Percentiles rank a stretch among this genome's conserved stretches.
These are phyloP conservation scores for Thamnaconus septentrionalis DNA, from an alignment of 2,113 vertebrate genomes.

Conservation along the genomic window DNA sequence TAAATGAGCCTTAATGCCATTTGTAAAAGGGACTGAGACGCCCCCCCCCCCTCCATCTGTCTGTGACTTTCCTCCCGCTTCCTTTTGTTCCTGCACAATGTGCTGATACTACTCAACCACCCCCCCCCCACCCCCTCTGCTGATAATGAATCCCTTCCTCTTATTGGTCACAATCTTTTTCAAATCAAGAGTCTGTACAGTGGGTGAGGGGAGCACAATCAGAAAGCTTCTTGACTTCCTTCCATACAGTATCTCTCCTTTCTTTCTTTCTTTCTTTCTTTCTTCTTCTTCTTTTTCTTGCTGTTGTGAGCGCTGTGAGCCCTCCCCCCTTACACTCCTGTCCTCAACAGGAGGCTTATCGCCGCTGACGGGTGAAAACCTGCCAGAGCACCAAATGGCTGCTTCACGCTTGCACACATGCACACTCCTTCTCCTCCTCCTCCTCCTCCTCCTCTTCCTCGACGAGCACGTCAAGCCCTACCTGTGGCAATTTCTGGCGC, in stretches of 20 bases:
- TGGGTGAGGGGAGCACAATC: neutral
- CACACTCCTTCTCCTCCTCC: constrained; percentile 24
- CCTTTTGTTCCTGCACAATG: constrained; percentile 11
- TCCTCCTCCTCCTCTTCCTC: constrained; percentile 21
- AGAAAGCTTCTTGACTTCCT: too few relatives aligned
- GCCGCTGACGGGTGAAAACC: constrained; percentile 39
- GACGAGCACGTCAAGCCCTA: constrained; percentile 48
- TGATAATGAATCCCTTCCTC: constrained; percentile 15
- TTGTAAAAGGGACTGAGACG: constrained; percentile 44
- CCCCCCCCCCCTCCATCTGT: constrained; percentile 12
- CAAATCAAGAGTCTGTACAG: constrained; percentile 1
- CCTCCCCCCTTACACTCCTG: neutral
- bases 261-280: too few relatives aligned
- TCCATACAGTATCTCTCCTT: too few relatives aligned
- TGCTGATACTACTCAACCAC: constrained; percentile 18
- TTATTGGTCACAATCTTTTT: neutral
- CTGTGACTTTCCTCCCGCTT: constrained; percentile 30
- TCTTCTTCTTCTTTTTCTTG: too few relatives aligned
- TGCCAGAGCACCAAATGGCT: constrained; percentile 44
- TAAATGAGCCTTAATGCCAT: constrained; percentile 72
- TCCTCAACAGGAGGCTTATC: constrained; percentile 45
- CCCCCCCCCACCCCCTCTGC: neutral
- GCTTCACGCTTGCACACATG: constrained; percentile 17
- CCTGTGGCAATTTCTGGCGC: constrained; percentile 34
- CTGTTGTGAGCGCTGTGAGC: too few relatives aligned